Evolutionary conservation across 1,140 invertebrate species (phyloP).

Genomic region (Leptopilina clavipes): DNA sequence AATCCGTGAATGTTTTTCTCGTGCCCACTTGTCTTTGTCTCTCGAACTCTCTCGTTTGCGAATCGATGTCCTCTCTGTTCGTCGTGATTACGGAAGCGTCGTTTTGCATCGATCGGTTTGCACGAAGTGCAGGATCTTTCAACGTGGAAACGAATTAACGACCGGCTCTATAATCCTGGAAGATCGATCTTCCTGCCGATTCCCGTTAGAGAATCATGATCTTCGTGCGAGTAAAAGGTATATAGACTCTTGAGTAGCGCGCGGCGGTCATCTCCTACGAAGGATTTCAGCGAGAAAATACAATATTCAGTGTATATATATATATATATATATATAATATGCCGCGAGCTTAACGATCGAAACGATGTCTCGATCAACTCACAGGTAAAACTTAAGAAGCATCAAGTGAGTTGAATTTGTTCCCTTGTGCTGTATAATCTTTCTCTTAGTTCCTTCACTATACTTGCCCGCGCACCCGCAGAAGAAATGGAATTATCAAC

Average conservation of each 20-base stretch:
- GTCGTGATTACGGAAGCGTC: conserved; percentile 57
- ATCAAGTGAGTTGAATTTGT: conserved; percentile 29
- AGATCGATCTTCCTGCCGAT: conserved; percentile 56
- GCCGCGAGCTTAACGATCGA: conserved; percentile 2
- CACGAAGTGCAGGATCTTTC: conserved; percentile 57
- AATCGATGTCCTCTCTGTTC: conserved; percentile 49
- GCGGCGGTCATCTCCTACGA: background rate
- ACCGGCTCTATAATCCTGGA: conserved; percentile 57
- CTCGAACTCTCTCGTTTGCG: conserved; percentile 45
- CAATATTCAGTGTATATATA: background rate
- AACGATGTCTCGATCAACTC: conserved; percentile 33
- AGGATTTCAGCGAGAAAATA: conserved; percentile 30
- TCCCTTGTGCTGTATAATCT: conserved; percentile 25
- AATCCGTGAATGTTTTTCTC: conserved; percentile 38
- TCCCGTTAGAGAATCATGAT: conserved; percentile 50
- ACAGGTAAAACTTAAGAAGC: conserved; percentile 7
- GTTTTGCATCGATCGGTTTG: conserved; percentile 57
- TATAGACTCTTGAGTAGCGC: background rate
- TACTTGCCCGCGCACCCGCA: background rate
- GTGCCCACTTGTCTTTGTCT: conserved; percentile 57
- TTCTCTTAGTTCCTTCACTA: conserved; percentile 11
- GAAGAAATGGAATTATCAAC: conserved; percentile 19
- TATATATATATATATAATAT: background rate
- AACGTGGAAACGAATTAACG: conserved; percentile 61
- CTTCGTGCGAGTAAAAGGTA: conserved; percentile 29